Evolutionary conservation across 1,140 invertebrate genomes (phyloP), one percentile per base, ranked within the genome.

Genomic region (Acromyrmex echinatior): DNA sequence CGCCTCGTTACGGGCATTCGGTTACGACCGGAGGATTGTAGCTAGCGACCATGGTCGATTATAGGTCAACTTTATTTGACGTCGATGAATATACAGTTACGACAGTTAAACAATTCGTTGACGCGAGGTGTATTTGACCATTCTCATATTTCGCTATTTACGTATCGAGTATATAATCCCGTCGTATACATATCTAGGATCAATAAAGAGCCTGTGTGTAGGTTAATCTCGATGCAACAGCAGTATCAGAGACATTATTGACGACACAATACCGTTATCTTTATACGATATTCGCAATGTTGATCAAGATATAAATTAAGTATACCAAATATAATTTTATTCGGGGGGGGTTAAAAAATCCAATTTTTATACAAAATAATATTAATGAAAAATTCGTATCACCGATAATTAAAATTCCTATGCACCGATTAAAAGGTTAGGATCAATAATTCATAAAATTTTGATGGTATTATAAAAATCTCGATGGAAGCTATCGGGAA

Each of bases 1-100:
- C 35, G 12, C 18, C 45, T 56, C 49, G 66, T 56, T 78, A 71
- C 77, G 79, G 7, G 7, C 56, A 16, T 62, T 74, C 58, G 51
- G 35, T 62, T 60, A 39, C 53, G 10, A 39, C 2, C 35, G 18
- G 60, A 66, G 49, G 10, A 39, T 79, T n/a, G 77, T 18, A 53
- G 45, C n/a, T 51, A 16, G 28, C 56, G 9, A 35, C 51, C 39
- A 39, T n/a, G 45, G 68, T 21, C 80, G 25, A 62, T 74, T 74
- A 63, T 76, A 51, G 70, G 51, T 28, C 45, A 84, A 84, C 70
- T 84, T 84, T 62, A 84, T 84, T 84, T 62, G 70, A 84, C 45
- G 35, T 76, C 58, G 70, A 35, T 31, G n/a, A 45, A 84, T 21
- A 18, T 76, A 51, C 39, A 39, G n/a, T 25, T n/a, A 51, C 18